These are phyloP conservation scores for Montipora capitata DNA, from an alignment of 92 coral and sea anemone species.

Conservation along the genomic window DNA sequence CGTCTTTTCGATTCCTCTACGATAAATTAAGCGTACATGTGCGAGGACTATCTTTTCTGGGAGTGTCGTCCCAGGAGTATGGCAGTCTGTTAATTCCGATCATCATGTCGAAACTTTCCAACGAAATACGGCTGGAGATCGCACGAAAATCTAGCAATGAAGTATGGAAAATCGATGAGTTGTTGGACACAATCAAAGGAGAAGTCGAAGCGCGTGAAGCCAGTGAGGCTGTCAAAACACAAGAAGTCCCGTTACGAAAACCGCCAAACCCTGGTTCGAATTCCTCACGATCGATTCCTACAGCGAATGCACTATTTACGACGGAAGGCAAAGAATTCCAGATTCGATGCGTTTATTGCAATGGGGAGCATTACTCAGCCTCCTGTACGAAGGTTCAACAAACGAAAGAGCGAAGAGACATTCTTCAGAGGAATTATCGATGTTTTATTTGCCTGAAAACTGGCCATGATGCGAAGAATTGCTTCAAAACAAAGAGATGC, in stretches of 20 bases:
- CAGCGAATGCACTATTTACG: not conserved
- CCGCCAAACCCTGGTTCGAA: slow-evolving; percentile 11
- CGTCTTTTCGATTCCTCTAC: slow-evolving; percentile 51
- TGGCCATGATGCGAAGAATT: not conserved
- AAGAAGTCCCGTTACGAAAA: not conserved
- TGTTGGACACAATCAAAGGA: slow-evolving; percentile 47
- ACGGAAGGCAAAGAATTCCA: slow-evolving; percentile 11
- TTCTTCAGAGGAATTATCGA: slow-evolving; percentile 29
- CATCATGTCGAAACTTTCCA: slow-evolving; percentile 54
- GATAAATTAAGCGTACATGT: slow-evolving; percentile 66
- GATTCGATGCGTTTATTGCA: slow-evolving; percentile 59
- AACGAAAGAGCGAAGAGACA: slow-evolving; percentile 33
- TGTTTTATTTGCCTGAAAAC: slow-evolving; percentile 29
- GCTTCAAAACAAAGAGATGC: slow-evolving; percentile 27
- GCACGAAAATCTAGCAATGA: slow-evolving; percentile 50
- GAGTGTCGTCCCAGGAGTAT: slow-evolving; percentile 49
- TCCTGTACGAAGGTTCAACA: slow-evolving; percentile 40
- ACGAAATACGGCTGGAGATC: slow-evolving; percentile 49
- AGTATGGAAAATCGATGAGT: slow-evolving; percentile 62
- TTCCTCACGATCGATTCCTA: not conserved
- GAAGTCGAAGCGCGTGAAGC: slow-evolving; percentile 61
- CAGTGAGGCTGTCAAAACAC: slow-evolving; percentile 40
- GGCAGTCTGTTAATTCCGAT: slow-evolving; percentile 68
- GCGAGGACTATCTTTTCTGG: slow-evolving; percentile 50
- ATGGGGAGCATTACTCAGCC: slow-evolving; percentile 67